Base-by-base conservation (phyloP, 2,113 vertebrate genomes). In the Nannobrachium achirus region DNA sequence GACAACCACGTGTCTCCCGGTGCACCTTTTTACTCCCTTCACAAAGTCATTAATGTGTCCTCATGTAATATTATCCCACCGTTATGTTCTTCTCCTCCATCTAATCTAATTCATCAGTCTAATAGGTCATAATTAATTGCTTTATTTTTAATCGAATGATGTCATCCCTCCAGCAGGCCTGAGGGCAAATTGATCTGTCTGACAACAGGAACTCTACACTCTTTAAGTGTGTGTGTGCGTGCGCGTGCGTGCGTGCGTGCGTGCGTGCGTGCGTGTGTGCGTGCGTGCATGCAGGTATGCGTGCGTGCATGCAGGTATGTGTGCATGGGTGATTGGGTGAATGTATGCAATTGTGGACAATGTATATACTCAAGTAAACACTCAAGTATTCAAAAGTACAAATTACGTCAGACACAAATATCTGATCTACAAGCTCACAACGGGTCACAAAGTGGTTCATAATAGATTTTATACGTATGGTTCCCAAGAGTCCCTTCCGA, bases 61-160 rank as follows among this genome's bases (percentile, higher is more conserved):
- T 67, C 56, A 76, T 83, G 88, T 87, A 81, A 86, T 84, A 87
- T 87, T 81, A 87, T 89, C 84, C 78, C 84, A 81, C 60, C 51
- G 58, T 78, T 75, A 81, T 71, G 80, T 87, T 78, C 71, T 63
- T 79, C 76, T 49, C 63, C 75, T 69, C 86, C 56, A 78, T 82
- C 84, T 89, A 85, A 91, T 91, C 83, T 76, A 88, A 88, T 89
- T 88, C 83, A 83, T 86, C 87, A 83, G 80, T 72, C 84, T 88
- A 91, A 91, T 87, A 89, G 88, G 85, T 91, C 85, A 87, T 88
- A 88, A 87, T 89, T 86, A 87, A 89, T 89, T 88, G 83, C 84
- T 85, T 73, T 74, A 81, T 89, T 88, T 89, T 89, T 91, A 91
- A 91, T 89, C 65, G 65, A 86, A 68, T 89, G 88, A 91, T 89